Evolutionary conservation across 2,888 invertebrate genomes (phyloP).

Genomic region (Pristionchus fissidentatus): DNA sequence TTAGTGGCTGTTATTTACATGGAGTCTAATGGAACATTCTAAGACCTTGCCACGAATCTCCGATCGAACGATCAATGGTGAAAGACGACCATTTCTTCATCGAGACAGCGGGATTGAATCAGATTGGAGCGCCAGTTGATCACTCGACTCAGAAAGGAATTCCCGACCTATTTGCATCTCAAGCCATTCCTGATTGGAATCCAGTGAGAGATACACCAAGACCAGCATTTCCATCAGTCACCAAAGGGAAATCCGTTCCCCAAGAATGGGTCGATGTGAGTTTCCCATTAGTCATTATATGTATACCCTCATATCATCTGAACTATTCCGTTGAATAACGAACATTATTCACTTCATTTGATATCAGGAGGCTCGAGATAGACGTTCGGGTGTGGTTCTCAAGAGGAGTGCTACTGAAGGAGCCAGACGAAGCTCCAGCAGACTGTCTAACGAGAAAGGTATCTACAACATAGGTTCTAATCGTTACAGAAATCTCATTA

Average conservation of each 20-base stretch:
- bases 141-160: conserved; percentile 33
- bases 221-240: not conserved
- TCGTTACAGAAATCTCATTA: not conserved
- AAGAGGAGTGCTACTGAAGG: not conserved
- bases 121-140: conserved; percentile 26
- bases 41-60: not conserved
- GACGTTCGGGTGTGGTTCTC: not conserved
- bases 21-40: not conserved
- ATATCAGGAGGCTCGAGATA: not conserved
- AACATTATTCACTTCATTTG: not conserved
- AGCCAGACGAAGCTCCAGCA: not conserved
- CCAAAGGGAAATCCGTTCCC: conserved; percentile 3
- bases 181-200: conserved; percentile 31
- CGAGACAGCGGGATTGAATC: conserved; percentile 26
- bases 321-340: no score
- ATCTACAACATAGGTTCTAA: not conserved
- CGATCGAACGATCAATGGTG: not conserved
- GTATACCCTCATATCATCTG: no score
- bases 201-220: not conserved
- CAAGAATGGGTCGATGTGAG: conserved; percentile 32
- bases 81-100: conserved; percentile 35
- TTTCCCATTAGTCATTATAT: not conserved
- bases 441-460: not conserved
- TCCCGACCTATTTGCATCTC: conserved; percentile 38
- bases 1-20: not conserved